A percentile compares a stretch with the other conserved stretches of the same genome.
phyloP scores from a whole-genome alignment of 2,113 vertebrate genomes.

The Gallinago undulata region DNA sequence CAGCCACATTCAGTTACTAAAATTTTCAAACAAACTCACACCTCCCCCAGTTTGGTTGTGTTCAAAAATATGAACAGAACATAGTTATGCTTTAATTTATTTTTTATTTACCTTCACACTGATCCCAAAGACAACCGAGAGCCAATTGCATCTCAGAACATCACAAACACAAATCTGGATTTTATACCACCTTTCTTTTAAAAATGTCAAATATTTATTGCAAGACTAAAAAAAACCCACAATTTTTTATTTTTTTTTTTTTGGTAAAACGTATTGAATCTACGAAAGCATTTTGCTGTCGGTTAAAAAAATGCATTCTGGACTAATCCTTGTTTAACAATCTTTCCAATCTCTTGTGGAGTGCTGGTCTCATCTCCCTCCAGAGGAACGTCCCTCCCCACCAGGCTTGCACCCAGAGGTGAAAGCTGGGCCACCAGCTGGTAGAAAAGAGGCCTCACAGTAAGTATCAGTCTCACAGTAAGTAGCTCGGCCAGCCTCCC shows the following conservation, averaged over 20 bases:
- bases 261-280: neutral
- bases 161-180: neutral
- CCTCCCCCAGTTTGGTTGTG: neutral
- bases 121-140: neutral
- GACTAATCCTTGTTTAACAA: neutral
- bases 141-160: neutral
- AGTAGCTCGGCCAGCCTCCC: neutral
- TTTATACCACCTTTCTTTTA: neutral
- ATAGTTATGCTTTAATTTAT: neutral
- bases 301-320: neutral
- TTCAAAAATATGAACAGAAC: neutral
- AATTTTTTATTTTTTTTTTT: neutral
- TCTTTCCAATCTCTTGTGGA: neutral
- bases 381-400: neutral
- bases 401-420: neutral
- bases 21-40: neutral
- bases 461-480: neutral
- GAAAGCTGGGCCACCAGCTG: neutral
- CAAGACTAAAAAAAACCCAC: neutral
- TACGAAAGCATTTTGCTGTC: neutral
- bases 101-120: neutral
- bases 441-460: neutral
- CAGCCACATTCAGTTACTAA: neutral
- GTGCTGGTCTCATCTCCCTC: neutral
- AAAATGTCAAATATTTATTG: neutral